Percentiles rank a stretch among this genome's conserved stretches.
These are phyloP conservation scores for Ganaspis sp. DNA, from an alignment of 1,140 invertebrate genomes.

Conservation along the genomic window DNA sequence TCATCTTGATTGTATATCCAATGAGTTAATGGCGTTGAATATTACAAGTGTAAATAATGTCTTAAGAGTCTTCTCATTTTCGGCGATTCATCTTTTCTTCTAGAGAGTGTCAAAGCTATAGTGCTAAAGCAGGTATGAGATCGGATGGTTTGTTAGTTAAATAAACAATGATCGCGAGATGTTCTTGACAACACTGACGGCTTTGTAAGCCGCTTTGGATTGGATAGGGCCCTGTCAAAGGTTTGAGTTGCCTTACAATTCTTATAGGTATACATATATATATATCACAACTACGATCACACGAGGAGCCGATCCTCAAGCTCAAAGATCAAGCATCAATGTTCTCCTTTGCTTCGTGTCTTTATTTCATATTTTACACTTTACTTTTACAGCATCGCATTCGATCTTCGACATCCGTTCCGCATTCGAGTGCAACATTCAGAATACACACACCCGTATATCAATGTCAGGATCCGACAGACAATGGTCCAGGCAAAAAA, in stretches of 20 bases:
- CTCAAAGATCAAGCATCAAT: slow-evolving; percentile 53
- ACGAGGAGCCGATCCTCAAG: slow-evolving; percentile 48
- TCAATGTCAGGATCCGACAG: slow-evolving; percentile 60
- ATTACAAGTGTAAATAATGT: slow-evolving; percentile 19
- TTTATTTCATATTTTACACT: slow-evolving; percentile 7
- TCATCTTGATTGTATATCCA: slow-evolving; percentile 15
- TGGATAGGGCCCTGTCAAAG: slow-evolving; percentile 41
- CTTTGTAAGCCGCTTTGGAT: slow-evolving; percentile 55
- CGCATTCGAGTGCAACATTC: slow-evolving; percentile 2
- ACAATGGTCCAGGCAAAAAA: slow-evolving; percentile 57
- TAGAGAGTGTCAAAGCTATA: slow-evolving; percentile 31
- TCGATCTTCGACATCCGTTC: not conserved
- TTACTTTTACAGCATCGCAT: not conserved
- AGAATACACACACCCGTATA: slow-evolving; percentile 48
- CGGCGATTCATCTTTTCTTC: slow-evolving; percentile 7
- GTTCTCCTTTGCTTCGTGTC: slow-evolving; percentile 39
- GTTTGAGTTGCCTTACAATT: slow-evolving; percentile 11
- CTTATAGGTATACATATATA: no score
- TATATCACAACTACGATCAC: slow-evolving; percentile 35
- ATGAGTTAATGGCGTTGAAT: slow-evolving; percentile 17
- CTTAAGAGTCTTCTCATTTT: slow-evolving; percentile 4
- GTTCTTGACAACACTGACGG: slow-evolving; percentile 54
- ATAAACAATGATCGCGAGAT: slow-evolving; percentile 64
- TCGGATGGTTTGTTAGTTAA: slow-evolving; percentile 69
- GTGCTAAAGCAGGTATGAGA: slow-evolving; percentile 45